These are phyloP conservation scores for Spea hammondii DNA, from an alignment of 2,797 vertebrate species.

Conservation along the genomic window DNA sequence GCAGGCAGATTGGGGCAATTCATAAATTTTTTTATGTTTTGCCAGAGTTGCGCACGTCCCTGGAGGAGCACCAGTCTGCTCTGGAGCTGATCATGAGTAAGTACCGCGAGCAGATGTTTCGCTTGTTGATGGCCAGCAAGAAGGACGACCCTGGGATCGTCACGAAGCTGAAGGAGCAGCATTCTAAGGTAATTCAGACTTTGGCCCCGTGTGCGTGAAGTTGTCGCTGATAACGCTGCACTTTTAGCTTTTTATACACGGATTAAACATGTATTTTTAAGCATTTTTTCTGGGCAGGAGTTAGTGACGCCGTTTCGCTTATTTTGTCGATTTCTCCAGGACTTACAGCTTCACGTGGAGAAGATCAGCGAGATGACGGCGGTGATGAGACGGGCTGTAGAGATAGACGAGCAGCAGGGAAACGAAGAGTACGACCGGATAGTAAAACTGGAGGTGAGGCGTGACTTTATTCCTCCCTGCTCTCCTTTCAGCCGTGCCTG, in stretches of 20 bases:
- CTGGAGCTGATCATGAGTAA: slow-evolving; percentile 98
- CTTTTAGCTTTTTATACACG: no score
- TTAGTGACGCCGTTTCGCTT: not conserved
- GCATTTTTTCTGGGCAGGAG: no score
- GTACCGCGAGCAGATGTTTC: slow-evolving; percentile 95
- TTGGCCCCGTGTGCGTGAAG: no score
- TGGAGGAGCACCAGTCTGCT: slow-evolving; percentile 98
- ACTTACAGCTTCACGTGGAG: slow-evolving; percentile 91
- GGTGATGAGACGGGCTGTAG: slow-evolving; percentile 93
- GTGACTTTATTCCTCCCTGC: not conserved
- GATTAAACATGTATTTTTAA: no score
- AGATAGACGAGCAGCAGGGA: slow-evolving; percentile 85
- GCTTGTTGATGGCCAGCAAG: slow-evolving; percentile 93
- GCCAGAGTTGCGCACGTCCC: slow-evolving; percentile 85
- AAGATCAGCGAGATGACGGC: slow-evolving; percentile 98
- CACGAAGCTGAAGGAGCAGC: slow-evolving; percentile 90
- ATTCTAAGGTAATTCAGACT: slow-evolving; percentile 78
- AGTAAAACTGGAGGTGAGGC: slow-evolving; percentile 84
- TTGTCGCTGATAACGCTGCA: no score
- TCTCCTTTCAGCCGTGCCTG: no score
- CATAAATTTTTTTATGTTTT: not conserved
- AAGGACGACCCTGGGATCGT: slow-evolving; percentile 89
- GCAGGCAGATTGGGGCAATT: no score
- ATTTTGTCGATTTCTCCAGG: slow-evolving; percentile 64
- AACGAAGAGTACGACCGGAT: slow-evolving; percentile 93